These are phyloP conservation scores for Acanthurus tractus DNA, from an alignment of 2,797 vertebrate species.

Conservation along the genomic window DNA sequence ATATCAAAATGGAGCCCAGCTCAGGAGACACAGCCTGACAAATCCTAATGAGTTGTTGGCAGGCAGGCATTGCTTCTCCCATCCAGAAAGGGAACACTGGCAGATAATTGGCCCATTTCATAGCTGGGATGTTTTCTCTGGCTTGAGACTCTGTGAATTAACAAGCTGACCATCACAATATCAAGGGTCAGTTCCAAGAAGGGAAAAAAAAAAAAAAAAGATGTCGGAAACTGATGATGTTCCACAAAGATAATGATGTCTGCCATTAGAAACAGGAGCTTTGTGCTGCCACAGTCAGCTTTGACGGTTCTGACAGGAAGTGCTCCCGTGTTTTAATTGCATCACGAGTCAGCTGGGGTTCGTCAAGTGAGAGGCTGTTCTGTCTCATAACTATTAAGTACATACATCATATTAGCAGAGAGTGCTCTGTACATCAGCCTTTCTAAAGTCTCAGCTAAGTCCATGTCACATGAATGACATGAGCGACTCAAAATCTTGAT, in stretches of 20 bases:
- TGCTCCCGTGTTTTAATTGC: constrained; percentile 6
- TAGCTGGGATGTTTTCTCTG: constrained; percentile 68
- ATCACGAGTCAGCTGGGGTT: background rate
- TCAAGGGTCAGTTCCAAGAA: constrained; percentile 30
- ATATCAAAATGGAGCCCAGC: constrained; percentile 41
- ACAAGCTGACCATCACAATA: constrained; percentile 65
- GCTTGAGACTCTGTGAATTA: constrained; percentile 60
- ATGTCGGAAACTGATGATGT: constrained; percentile 58
- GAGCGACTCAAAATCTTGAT: background rate
- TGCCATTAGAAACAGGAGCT: constrained; percentile 48
- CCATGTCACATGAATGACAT: background rate
- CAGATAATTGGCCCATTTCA: constrained; percentile 75
- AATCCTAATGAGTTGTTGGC: constrained; percentile 68
- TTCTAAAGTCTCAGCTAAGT: background rate
- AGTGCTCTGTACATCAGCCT: background rate
- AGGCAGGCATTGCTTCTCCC: constrained; percentile 30
- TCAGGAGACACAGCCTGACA: constrained; percentile 49
- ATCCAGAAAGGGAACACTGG: constrained; percentile 58
- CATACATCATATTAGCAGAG: background rate
- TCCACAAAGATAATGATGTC: constrained; percentile 62
- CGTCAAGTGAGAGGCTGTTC: constrained; percentile 12
- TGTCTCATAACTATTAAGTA: constrained; percentile 1
- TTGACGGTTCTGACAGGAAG: constrained; percentile 33
- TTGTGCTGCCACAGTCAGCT: constrained; percentile 20
- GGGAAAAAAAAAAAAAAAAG: background rate